These are phyloP conservation scores for Lathronympha strigana DNA, from an alignment of 2,888 invertebrate genomes.

Conservation along the genomic window DNA sequence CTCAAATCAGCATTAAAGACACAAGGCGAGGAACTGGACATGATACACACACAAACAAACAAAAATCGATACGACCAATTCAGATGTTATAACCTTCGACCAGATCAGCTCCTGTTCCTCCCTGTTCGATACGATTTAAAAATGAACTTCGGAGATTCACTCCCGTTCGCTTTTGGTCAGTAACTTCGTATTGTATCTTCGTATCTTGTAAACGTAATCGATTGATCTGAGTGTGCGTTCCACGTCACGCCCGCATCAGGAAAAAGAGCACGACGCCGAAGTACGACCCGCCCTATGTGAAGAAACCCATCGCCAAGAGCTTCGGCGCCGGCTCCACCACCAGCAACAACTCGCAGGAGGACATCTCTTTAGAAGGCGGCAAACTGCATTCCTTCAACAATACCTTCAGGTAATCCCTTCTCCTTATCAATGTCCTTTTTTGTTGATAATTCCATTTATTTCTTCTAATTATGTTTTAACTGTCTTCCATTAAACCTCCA, in stretches of 20 bases:
- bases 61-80: constrained; percentile 18
- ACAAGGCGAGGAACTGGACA: constrained; percentile 54
- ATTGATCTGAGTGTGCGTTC: constrained; percentile 84
- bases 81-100: constrained; percentile 7
- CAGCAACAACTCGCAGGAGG: constrained; percentile 91
- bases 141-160: constrained; percentile 54
- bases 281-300: constrained; percentile 94
- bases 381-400: constrained; percentile 93
- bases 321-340: constrained; percentile 86
- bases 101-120: constrained; percentile 55
- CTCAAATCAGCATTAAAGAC: constrained; percentile 55
- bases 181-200: constrained; percentile 46
- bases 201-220: constrained; percentile 78
- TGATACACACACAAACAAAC: constrained; percentile 44
- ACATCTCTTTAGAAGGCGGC: constrained; percentile 91
- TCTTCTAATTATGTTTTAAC: constrained; percentile 33
- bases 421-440: neutral
- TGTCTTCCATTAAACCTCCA: constrained; percentile 3
- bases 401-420: constrained; percentile 86
- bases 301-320: constrained; percentile 92
- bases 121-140: constrained; percentile 43
- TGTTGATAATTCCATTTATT: constrained; percentile 42
- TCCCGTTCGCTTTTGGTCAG: constrained; percentile 59
- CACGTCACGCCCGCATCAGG: constrained; percentile 86
- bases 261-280: constrained; percentile 95